These are phyloP conservation scores for Lanius collurio DNA, from an alignment of 2,113 vertebrate species.

Conservation along the genomic window DNA sequence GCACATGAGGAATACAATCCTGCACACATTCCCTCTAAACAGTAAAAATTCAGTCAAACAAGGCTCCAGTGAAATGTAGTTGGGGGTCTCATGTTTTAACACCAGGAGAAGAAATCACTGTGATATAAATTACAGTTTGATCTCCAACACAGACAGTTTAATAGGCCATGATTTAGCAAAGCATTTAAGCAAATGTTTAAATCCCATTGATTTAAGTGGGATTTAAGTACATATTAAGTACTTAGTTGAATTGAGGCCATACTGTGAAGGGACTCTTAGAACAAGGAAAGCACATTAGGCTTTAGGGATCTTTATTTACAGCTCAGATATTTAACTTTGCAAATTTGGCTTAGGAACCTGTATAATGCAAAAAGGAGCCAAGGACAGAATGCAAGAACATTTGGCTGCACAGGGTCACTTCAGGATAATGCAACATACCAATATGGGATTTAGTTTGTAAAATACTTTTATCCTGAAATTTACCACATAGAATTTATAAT, in stretches of 20 bases:
- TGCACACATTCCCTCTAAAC: neutral
- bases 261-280: constrained; percentile 28
- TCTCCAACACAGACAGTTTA: neutral
- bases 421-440: constrained; percentile 22
- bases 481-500: neutral
- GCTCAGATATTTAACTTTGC: constrained; percentile 52
- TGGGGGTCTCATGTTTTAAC: neutral
- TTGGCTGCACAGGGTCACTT: constrained; percentile 47
- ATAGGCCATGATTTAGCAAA: constrained; percentile 32
- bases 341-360: constrained; percentile 43
- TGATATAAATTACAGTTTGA: constrained; percentile 41
- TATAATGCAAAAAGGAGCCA: constrained; percentile 30
- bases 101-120: neutral
- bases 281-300: constrained; percentile 38
- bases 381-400: constrained; percentile 45
- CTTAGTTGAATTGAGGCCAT: constrained; percentile 35
- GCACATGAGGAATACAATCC: neutral
- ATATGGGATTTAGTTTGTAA: neutral
- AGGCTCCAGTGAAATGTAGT: neutral
- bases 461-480: neutral
- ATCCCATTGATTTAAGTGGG: constrained; percentile 51
- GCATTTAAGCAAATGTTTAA: constrained; percentile 47
- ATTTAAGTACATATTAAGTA: constrained; percentile 51
- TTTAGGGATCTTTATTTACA: constrained; percentile 52
- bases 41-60: neutral